Evolutionary conservation across 2,888 invertebrate species (phyloP).

Genomic region (Bellardia pandia): DNA sequence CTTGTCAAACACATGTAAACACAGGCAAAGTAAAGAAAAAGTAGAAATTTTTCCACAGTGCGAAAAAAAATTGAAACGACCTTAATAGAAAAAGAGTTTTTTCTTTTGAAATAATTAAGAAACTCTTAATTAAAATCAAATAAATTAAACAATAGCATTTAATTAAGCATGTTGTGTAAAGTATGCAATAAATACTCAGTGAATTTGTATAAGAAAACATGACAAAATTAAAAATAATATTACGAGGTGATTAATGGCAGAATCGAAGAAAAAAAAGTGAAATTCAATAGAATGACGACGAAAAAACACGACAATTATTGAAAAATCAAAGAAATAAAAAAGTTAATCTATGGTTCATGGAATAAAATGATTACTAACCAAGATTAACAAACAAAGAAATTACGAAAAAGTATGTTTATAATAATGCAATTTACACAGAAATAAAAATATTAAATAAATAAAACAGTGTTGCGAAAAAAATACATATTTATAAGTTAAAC

Average conservation of each 20-base stretch:
- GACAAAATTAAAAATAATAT: constrained; percentile 52
- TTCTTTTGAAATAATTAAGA: constrained; percentile 30
- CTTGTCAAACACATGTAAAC: constrained; percentile 70
- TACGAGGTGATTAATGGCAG: constrained; percentile 63
- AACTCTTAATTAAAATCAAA: constrained; percentile 45
- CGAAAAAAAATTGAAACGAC: constrained; percentile 67
- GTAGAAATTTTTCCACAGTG: constrained; percentile 70
- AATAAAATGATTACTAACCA: constrained; percentile 36
- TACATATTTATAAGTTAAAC: background rate
- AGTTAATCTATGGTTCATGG: constrained; percentile 40
- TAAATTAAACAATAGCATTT: constrained; percentile 26
- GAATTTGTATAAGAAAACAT: constrained; percentile 37
- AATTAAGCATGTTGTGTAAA: background rate
- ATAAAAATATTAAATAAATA: background rate
- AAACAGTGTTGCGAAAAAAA: constrained; percentile 51
- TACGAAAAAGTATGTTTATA: constrained; percentile 44
- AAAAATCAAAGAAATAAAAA: constrained; percentile 62
- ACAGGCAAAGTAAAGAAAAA: constrained; percentile 56
- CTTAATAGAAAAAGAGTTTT: constrained; percentile 60
- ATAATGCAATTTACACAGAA: constrained; percentile 32
- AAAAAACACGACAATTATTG: constrained; percentile 67
- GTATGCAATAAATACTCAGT: constrained; percentile 10
- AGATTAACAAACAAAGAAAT: constrained; percentile 62
- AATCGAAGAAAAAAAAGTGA: constrained; percentile 63
- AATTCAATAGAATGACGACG: constrained; percentile 67